Evolutionary conservation across 1,140 invertebrate genomes (phyloP).

Genomic region (Leptestheria dahalacensis): DNA sequence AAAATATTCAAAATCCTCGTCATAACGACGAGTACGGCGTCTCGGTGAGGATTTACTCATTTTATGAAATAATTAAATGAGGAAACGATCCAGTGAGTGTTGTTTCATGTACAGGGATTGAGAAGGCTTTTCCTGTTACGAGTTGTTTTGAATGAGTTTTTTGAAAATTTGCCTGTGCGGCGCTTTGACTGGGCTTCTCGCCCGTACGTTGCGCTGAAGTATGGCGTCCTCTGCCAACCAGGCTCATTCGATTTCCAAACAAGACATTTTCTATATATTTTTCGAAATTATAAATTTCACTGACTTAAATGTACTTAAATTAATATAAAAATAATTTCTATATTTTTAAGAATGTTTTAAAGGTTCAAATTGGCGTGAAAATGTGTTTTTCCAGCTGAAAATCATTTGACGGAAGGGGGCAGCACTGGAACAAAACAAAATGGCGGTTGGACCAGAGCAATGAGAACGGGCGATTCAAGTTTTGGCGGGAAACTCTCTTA

Average conservation of each 20-base stretch:
- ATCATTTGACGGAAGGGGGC: too few relatives aligned
- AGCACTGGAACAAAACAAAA: too few relatives aligned
- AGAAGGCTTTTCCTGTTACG: neutral
- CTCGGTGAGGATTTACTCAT: slow-evolving; percentile 9
- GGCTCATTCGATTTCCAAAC: neutral
- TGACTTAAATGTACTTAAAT: too few relatives aligned
- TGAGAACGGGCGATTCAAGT: too few relatives aligned
- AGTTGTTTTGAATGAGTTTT: neutral
- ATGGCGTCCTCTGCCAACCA: slow-evolving; percentile 12
- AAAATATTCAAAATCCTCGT: slow-evolving; percentile 10
- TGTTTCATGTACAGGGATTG: too few relatives aligned
- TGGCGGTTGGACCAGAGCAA: too few relatives aligned
- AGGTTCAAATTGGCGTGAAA: too few relatives aligned
- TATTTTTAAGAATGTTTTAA: too few relatives aligned
- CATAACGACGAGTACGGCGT: slow-evolving; percentile 1
- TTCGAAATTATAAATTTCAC: neutral
- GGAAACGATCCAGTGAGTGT: neutral
- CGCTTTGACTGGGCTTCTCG: neutral
- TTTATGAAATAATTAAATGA: neutral
- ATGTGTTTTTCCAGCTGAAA: too few relatives aligned
- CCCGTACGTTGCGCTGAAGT: slow-evolving; percentile 1
- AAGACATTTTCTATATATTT: neutral
- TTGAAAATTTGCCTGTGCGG: neutral
- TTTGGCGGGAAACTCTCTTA: too few relatives aligned
- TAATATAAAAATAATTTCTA: too few relatives aligned